Percentiles rank a stretch among this genome's conserved stretches.
phyloP scores from a whole-genome alignment of 1,140 invertebrate genomes.

The Tetraneura akinire region DNA sequence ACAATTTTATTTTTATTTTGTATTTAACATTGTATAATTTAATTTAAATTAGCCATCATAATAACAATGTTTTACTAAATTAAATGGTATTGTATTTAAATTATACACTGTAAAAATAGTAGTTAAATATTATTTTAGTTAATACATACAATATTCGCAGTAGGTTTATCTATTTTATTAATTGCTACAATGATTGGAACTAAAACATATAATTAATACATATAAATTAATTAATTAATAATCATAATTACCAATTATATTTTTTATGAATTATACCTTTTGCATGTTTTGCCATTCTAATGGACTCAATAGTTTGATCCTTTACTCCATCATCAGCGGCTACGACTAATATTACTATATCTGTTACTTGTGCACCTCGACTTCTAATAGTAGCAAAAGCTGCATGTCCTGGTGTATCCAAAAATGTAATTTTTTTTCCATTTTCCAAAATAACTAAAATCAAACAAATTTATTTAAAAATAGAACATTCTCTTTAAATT shows the following conservation, averaged over 20 bases:
- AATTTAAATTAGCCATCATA: too few relatives aligned
- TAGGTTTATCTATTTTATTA: constrained; percentile 96
- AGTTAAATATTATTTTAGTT: background rate
- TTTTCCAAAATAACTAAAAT: constrained; percentile 23
- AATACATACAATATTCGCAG: constrained; percentile 78
- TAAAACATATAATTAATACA: constrained; percentile 60
- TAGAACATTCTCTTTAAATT: background rate
- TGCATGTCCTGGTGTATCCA: constrained; percentile 99
- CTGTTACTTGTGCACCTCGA: constrained; percentile 88
- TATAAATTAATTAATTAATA: constrained; percentile 33
- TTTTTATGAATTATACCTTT: constrained; percentile 61
- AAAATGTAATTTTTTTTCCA: constrained; percentile 69
- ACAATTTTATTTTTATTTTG: too few relatives aligned
- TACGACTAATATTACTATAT: constrained; percentile 94
- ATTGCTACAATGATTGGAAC: constrained; percentile 98
- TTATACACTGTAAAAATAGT: too few relatives aligned
- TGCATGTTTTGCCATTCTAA: constrained; percentile 74
- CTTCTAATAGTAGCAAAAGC: constrained; percentile 91
- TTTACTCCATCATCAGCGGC: constrained; percentile 99
- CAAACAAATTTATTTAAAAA: background rate
- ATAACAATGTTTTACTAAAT: constrained; percentile 49
- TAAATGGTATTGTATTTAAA: too few relatives aligned
- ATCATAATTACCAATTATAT: background rate
- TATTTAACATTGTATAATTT: too few relatives aligned
- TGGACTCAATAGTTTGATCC: constrained; percentile 90